Evolutionary conservation across 2,113 vertebrate species (phyloP).

Genomic region (Callopanchax toddi): DNA sequence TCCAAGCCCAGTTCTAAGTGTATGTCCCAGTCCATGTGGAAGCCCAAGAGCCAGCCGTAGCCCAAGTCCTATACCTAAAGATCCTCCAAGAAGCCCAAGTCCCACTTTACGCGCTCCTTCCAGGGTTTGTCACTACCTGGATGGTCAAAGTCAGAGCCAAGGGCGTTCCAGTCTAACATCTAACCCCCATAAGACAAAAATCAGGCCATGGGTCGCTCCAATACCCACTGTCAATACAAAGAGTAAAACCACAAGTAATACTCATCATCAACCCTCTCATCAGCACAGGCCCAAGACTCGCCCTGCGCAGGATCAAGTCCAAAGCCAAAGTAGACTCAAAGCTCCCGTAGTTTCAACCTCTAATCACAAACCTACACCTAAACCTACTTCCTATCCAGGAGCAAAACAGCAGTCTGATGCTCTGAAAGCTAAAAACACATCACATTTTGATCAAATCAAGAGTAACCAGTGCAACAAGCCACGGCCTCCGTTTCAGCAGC

Average conservation of each 20-base stretch:
- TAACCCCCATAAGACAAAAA: constrained; percentile 59
- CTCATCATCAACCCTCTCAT: constrained; percentile 26
- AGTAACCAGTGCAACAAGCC: constrained; percentile 40
- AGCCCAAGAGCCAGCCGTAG: constrained; percentile 55
- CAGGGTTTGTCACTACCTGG: constrained; percentile 38
- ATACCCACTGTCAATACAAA: constrained; percentile 36
- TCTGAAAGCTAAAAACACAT: constrained; percentile 53
- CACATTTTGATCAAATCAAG: constrained; percentile 49
- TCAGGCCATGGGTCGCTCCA: constrained; percentile 56
- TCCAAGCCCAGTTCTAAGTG: constrained; percentile 68
- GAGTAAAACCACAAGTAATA: constrained; percentile 48
- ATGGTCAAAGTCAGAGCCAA: constrained; percentile 49
- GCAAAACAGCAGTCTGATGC: constrained; percentile 41
- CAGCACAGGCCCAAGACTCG: constrained; percentile 46
- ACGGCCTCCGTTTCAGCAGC: constrained; percentile 37
- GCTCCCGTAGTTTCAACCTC: constrained; percentile 24
- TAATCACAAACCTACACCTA: constrained; percentile 57
- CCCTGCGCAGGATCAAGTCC: constrained; percentile 42
- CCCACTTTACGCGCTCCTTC: constrained; percentile 53
- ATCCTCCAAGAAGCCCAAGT: constrained; percentile 72
- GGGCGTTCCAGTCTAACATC: constrained; percentile 30
- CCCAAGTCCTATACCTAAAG: constrained; percentile 63
- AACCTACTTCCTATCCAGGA: constrained; percentile 35
- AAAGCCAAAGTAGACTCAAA: constrained; percentile 51
- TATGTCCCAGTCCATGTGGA: constrained; percentile 74